Evolutionary conservation across 2,888 invertebrate species (phyloP), one percentile per base, ranked within the genome.

Genomic region (Notodonta dromedarius): DNA sequence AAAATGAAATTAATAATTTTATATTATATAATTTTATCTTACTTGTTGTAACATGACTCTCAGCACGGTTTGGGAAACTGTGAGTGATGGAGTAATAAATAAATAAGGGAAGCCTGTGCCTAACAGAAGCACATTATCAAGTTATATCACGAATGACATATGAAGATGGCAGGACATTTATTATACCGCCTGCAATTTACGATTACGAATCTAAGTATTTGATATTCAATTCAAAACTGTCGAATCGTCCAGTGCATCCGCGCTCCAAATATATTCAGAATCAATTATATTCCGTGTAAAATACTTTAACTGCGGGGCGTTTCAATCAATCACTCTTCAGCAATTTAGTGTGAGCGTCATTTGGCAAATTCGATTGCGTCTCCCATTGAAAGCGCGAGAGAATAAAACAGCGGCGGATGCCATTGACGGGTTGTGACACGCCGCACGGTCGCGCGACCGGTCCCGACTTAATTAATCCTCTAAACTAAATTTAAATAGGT

Each of bases 301-400:
- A 88, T 84, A 80, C 83, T 87, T 87, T 84, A 79, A 82, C 80
- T 68, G 76, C 70, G 79, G 77, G 84, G 75, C 85, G 78, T 85
- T 89, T 85, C 87, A 87, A 91, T 90, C 90, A 90, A 90, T 91
- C 90, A 90, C 87, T 88, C 85, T 86, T 86, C 83, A 87, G 82
- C 87, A 90, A 89, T 91, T 90, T 87, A 86, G 88, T 84, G 82
- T 86, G 87, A 88, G 82, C 87, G 86, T 90, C 87, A 89, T 90
- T 91, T 91, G 85, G 87, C 85, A 87, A 89, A 90, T 88, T 90
- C 86, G 88, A 92, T 92, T 89, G 86, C 88, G 84, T 88, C 82
- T 83, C 82, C 78, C 84, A 87, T 87, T 87, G 86, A 82, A 81
- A 80, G 81, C 80, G 80, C 78, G 83, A 80, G 86, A 85, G 87